These are phyloP conservation scores for Eristalinus aeneus DNA, from an alignment of 2,888 invertebrate genomes.

Conservation along the genomic window DNA sequence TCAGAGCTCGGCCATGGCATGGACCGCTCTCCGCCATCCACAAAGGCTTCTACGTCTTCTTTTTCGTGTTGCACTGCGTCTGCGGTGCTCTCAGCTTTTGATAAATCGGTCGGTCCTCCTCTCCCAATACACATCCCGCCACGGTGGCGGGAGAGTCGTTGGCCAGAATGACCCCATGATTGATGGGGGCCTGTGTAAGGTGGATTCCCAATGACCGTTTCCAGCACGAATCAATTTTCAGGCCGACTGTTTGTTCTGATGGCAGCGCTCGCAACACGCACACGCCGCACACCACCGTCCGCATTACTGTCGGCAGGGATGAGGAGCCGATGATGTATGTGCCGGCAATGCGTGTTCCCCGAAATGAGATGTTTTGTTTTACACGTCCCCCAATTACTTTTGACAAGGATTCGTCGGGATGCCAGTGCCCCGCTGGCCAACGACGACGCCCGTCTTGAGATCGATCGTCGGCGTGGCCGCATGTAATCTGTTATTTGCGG, in stretches of 20 bases:
- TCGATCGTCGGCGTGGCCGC: slow-evolving; percentile 2
- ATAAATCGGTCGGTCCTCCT: slow-evolving; percentile 47
- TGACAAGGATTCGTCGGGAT: slow-evolving; percentile 69
- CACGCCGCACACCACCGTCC: not conserved
- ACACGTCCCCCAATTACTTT: slow-evolving; percentile 67
- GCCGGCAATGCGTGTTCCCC: slow-evolving; percentile 53
- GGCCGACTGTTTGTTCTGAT: slow-evolving; percentile 5
- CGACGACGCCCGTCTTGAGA: not conserved
- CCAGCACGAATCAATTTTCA: slow-evolving; percentile 28
- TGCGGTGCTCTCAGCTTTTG: slow-evolving; percentile 26
- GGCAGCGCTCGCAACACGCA: not conserved
- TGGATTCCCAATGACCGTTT: slow-evolving; percentile 32
- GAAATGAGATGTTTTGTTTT: slow-evolving; percentile 68
- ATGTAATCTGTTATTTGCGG: slow-evolving; percentile 39
- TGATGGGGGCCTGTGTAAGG: slow-evolving; percentile 50
- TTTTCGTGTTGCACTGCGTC: not conserved
- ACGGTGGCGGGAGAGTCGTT: not conserved
- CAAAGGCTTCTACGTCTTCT: slow-evolving; percentile 22
- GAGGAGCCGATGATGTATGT: slow-evolving; percentile 41
- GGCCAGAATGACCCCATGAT: slow-evolving; percentile 63
- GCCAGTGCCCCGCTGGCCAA: slow-evolving; percentile 43
- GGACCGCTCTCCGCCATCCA: not conserved
- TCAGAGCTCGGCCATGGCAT: slow-evolving; percentile 24
- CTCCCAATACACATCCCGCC: not conserved
- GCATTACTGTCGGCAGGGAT: not conserved